Conservation (phyloP, 2,113 vertebrate species). For the Paracanthobrama guichenoti region DNA sequence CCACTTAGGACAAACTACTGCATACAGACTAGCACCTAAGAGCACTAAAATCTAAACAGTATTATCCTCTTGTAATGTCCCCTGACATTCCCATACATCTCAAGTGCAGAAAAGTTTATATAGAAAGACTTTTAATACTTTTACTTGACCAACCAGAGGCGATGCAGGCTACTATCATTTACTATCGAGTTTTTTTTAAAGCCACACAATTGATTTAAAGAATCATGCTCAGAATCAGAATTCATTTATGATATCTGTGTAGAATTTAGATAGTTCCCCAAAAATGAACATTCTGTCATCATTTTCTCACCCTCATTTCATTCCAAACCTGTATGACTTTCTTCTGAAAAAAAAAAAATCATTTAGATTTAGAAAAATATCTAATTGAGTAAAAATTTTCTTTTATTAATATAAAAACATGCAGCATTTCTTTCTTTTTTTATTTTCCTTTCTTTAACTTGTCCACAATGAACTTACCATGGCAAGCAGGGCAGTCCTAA, state of each 20-base stretch:
- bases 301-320: neutral
- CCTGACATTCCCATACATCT: constrained; percentile 1
- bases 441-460: neutral
- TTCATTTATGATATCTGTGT: no score
- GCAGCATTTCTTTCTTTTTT: no score
- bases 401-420: neutral
- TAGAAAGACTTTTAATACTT: neutral
- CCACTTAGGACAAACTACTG: constrained; percentile 29
- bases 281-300: no score
- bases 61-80: constrained; percentile 2
- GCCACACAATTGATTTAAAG: no score
- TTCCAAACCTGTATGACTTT: neutral
- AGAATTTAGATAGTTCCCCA: no score
- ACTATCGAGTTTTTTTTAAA: no score
- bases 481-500: neutral
- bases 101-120: neutral
- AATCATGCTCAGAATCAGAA: no score
- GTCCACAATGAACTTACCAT: neutral
- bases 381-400: no score
- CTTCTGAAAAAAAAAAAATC: neutral
- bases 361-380: no score
- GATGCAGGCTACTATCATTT: no score
- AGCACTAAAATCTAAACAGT: constrained; percentile 20
- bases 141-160: neutral
- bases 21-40: constrained; percentile 15